Base-by-base conservation (phyloP, 2,888 invertebrate genomes). In the Allygus modestus region DNA sequence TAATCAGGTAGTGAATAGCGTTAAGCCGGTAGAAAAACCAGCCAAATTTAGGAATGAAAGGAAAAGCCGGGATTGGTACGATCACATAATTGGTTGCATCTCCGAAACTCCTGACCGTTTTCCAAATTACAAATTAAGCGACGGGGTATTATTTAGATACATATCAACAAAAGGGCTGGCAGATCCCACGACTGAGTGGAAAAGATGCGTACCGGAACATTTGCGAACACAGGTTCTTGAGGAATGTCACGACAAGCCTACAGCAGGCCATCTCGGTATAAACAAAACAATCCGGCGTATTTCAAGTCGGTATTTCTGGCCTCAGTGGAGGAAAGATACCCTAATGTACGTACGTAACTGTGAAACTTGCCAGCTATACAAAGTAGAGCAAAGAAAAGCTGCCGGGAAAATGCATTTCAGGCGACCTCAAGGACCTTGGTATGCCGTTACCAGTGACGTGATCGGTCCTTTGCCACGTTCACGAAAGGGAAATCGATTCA, bases 391-490 rank as follows among this genome's bases (percentile, higher is more conserved):
- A 7, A 9, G 23, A n/a, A 71, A 23, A 15, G 69, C 71, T 1
- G 43, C 73, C 0, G 83, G 83, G 1, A 20, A 43, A n/a, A 69
- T 82, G 82, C 71, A 41, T 69, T 61, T 71, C 15, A 33, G 69
- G 7, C 69, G 71, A n/a, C 82, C 69, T 1, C 5, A 37, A 69
- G 82, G 82, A 1, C 82, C 71, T 0, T 82, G 71, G 82, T n/a
- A 82, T 11, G 17, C 71, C 7, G 28, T 87, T 65, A 65, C 84
- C 12, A 71, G 85, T 0, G 89, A 90, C 77, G 33, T 89, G 0
- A 85, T 89, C 15, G 89, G 88, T 0, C 89, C 89, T 0, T 84
- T 89, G 7, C 88, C 89, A 0, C 69, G 87, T 0, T 89, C 89
- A 1, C 81, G 46, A 4, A 84, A 86, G 79, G 88, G 88, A 7